Conservation (phyloP, 2,888 invertebrate species). For the Sarcophaga variegata region DNA sequence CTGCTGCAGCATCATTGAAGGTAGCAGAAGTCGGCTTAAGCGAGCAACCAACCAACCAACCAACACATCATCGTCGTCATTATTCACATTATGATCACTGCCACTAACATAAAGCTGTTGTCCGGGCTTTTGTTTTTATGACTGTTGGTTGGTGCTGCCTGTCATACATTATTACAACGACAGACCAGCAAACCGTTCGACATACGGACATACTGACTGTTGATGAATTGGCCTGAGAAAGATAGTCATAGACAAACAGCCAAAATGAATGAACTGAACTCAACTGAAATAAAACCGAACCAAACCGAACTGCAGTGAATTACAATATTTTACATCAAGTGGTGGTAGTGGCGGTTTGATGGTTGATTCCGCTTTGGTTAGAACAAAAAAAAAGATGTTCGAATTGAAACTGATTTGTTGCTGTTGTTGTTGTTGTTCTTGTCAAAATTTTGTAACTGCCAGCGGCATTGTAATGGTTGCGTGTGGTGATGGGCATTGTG, state of each 20-base stretch:
- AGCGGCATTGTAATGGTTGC: not conserved
- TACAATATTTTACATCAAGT: not conserved
- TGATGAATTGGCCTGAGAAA: too few species aligned
- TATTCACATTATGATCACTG: slow-evolving; percentile 2
- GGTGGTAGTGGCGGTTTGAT: slow-evolving; percentile 7
- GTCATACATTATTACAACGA: not conserved
- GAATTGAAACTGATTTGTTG: slow-evolving; percentile 43
- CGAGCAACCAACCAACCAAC: slow-evolving; percentile 14
- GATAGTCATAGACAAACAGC: not conserved
- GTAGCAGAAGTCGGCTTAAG: not conserved
- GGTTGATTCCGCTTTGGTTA: slow-evolving; percentile 25
- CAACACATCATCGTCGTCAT: slow-evolving; percentile 19
- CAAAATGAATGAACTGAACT: not conserved
- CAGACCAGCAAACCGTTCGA: not conserved
- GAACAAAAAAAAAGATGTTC: slow-evolving; percentile 38
- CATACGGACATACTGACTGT: not conserved
- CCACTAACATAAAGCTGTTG: not conserved
- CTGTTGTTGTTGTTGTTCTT: slow-evolving; percentile 32
- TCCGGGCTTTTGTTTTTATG: not conserved
- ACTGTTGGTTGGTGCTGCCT: slow-evolving; percentile 15
- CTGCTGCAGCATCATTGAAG: not conserved
- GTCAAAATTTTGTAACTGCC: slow-evolving; percentile 15
- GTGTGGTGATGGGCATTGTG: not conserved
- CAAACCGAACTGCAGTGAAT: slow-evolving; percentile 5
- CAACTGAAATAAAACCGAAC: too few species aligned